Conservation (phyloP, 2,113 vertebrate species). For the Otis tarda region DNA sequence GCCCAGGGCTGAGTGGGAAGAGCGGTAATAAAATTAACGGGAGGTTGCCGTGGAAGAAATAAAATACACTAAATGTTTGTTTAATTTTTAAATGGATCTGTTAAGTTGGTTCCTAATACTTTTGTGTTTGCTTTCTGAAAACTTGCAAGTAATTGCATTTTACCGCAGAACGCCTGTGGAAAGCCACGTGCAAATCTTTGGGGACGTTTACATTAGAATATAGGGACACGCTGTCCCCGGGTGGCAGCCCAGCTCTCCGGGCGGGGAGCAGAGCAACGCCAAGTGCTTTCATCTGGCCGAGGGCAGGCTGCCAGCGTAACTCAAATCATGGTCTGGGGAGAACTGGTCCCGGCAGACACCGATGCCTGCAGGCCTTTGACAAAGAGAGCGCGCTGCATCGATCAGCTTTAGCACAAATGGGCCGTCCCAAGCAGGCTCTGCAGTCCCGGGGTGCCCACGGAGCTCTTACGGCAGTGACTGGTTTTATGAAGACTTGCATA, state of each 20-base stretch:
- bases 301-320: not conserved
- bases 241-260: not conserved
- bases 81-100: slow-evolving; percentile 27
- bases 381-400: not conserved
- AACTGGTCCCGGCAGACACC: fast-evolving
- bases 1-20: fast-evolving
- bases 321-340: not conserved
- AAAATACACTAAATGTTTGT: not conserved
- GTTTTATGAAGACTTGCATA: not conserved
- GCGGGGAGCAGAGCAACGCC: not conserved
- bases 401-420: not conserved
- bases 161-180: not conserved
- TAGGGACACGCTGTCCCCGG: not conserved
- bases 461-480: fast-evolving
- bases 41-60: slow-evolving; percentile 11
- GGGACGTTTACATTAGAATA: not conserved
- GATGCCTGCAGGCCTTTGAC: not conserved
- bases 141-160: slow-evolving; percentile 18
- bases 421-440: not conserved
- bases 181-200: slow-evolving; percentile 26
- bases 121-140: slow-evolving; percentile 50
- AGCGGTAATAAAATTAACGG: not conserved
- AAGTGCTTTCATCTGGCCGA: not conserved
- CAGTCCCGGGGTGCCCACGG: fast-evolving
- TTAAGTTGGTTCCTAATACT: slow-evolving; percentile 10